phyloP scores from a whole-genome alignment of 2,888 invertebrate species.

The Spilosoma lubricipeda region DNA sequence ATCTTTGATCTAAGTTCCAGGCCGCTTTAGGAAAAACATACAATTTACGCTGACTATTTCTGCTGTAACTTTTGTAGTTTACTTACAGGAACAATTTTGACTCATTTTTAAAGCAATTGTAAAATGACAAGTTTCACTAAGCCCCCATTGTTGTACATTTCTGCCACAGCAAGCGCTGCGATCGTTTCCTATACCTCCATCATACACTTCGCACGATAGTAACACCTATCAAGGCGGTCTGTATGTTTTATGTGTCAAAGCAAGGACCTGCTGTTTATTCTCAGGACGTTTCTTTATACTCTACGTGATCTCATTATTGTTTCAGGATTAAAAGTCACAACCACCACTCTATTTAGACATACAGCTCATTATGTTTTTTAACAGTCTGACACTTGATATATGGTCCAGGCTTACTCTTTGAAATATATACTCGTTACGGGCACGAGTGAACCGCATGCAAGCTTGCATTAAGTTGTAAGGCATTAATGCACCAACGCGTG shows the following conservation, averaged over 20 bases:
- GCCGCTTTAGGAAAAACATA: too few species aligned
- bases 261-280: background rate
- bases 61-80: too few species aligned
- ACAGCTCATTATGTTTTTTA: background rate
- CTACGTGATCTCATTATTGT: background rate
- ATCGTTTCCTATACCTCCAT: too few species aligned
- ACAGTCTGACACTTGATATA: background rate
- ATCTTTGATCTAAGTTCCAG: too few species aligned
- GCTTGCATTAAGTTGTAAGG: conserved; percentile 78
- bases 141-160: too few species aligned
- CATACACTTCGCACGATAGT: too few species aligned
- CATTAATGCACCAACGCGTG: conserved; percentile 60
- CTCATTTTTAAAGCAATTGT: too few species aligned
- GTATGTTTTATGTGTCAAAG: background rate
- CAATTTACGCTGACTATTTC: too few species aligned
- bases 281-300: background rate
- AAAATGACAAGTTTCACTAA: too few species aligned
- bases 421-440: conserved; percentile 56
- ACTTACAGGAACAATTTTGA: too few species aligned
- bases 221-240: too few species aligned
- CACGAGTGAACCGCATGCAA: conserved; percentile 66
- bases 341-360: background rate
- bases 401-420: conserved; percentile 53
- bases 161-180: too few species aligned
- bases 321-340: background rate